Conservation (phyloP, 1,140 invertebrate species). For the Heliconius nattereri region DNA sequence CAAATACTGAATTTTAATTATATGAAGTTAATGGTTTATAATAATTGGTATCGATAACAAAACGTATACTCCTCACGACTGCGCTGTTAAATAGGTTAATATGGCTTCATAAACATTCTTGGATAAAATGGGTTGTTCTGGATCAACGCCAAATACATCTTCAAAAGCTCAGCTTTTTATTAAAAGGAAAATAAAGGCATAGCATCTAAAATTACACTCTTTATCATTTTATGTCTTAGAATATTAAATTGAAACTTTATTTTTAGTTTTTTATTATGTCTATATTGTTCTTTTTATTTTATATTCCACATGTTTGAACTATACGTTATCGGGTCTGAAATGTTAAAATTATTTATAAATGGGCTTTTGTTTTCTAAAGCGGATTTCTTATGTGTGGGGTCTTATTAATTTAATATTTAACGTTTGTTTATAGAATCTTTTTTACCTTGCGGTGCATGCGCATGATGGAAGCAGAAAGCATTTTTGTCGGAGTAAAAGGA, state of each 20-base stretch:
- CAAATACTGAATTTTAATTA: neutral
- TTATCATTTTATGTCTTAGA: neutral
- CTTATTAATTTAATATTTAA: neutral
- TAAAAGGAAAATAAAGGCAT: conserved; percentile 4
- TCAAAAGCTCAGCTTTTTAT: conserved; percentile 7
- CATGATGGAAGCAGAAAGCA: neutral
- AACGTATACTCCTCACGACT: neutral
- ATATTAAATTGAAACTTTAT: neutral
- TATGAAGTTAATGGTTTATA: neutral
- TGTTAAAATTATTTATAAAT: neutral
- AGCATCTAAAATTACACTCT: neutral
- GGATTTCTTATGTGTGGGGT: conserved; percentile 6
- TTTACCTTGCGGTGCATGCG: conserved; percentile 16
- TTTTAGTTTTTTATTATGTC: neutral
- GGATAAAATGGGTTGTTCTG: conserved; percentile 14
- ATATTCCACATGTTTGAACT: neutral
- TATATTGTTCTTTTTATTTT: neutral
- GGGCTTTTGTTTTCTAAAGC: neutral
- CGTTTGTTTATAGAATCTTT: neutral
- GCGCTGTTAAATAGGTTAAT: conserved; percentile 15
- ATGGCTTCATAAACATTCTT: conserved; percentile 8
- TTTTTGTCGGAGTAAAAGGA: neutral
- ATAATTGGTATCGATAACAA: neutral
- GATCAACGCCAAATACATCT: conserved; percentile 16
- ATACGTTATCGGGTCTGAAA: neutral